Evolutionary conservation across 2,888 invertebrate genomes (phyloP), one percentile per base, ranked within the genome.

Genomic region (Pasiphila rectangulata): DNA sequence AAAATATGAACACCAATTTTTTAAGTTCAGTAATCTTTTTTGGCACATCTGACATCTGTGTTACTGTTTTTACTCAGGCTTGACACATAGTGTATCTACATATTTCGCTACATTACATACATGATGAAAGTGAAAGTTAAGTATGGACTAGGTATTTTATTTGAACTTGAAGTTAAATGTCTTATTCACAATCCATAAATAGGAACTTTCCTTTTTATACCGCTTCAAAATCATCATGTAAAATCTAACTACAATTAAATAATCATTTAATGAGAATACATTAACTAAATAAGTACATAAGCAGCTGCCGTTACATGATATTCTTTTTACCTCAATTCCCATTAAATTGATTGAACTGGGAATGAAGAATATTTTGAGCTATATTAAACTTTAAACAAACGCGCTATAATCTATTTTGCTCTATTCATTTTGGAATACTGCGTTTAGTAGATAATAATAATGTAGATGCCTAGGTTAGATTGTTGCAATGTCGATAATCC

Each of bases 291-390:
- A 62, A 62, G 60, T 62, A 62, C 62, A 34, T 47, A 39, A 37
- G 23, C 45, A 62, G 62, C 40, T 59, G 62, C 62, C 46, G 41
- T 34, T 36, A 41, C n/a, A n/a, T n/a, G n/a, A n/a, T n/a, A n/a
- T n/a, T n/a, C n/a, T n/a, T n/a, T n/a, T n/a, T n/a, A n/a, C n/a
- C n/a, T n/a, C n/a, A n/a, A n/a, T n/a, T n/a, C n/a, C n/a, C n/a
- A n/a, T n/a, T n/a, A n/a, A n/a, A n/a, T n/a, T n/a, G n/a, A n/a
- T n/a, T n/a, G n/a, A n/a, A n/a, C n/a, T n/a, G n/a, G n/a, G n/a
- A n/a, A n/a, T 36, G 45, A 48, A 40, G 39, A 37, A 46, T 50
- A 17, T 24, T 19, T 50, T 48, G 48, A 45, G 45, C 41, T 45
- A 36, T n/a, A n/a, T n/a, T n/a, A 52, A 38, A 37, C 20, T 34